Conservation (phyloP, 2,113 vertebrate species). For the Macroglossus sobrinus region DNA sequence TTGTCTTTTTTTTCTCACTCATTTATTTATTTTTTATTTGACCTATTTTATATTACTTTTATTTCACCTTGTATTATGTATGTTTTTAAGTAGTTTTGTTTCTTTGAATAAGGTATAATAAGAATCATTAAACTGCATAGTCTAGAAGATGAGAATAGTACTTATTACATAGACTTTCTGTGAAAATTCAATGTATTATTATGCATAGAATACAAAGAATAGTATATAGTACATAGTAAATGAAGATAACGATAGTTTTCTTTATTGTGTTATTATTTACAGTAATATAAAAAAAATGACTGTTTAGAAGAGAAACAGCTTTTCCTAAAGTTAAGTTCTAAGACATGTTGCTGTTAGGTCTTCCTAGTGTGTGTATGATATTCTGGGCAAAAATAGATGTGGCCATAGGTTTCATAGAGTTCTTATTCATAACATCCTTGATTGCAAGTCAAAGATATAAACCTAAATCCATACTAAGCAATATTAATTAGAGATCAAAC, state of each 20-base stretch:
- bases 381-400: neutral
- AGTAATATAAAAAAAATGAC: neutral
- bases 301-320: neutral
- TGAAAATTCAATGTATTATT: neutral
- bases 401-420: neutral
- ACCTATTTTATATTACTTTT: neutral
- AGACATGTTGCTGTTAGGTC: neutral
- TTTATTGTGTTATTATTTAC: neutral
- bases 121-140: neutral
- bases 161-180: neutral
- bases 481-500: neutral
- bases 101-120: neutral
- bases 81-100: neutral
- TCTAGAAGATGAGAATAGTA: neutral
- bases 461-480: neutral
- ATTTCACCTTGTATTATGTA: neutral
- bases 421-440: neutral
- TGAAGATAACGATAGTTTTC: neutral
- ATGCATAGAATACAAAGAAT: neutral
- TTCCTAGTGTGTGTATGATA: too few species aligned
- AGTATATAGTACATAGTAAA: neutral
- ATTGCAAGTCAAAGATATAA: neutral
- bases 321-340: neutral
- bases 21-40: neutral
- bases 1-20: neutral